These are phyloP conservation scores for Aix galericulata DNA, from an alignment of 2,113 vertebrate species.

Conservation along the genomic window DNA sequence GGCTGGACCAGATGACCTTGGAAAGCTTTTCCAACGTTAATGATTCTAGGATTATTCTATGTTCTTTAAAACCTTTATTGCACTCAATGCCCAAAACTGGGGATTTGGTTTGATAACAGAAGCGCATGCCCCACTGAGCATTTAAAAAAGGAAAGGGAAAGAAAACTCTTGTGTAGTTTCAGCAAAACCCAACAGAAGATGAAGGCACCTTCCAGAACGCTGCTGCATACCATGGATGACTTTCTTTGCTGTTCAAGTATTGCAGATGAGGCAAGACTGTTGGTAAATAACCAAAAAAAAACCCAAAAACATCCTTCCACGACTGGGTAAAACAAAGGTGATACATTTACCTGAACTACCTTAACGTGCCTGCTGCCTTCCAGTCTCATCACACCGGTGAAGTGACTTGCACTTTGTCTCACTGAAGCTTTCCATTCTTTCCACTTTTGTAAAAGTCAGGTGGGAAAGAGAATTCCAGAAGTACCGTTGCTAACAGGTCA, in stretches of 20 bases:
- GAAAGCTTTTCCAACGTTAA: no score
- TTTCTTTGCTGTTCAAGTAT: neutral
- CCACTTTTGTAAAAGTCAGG: neutral
- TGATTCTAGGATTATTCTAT: no score
- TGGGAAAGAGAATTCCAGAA: neutral
- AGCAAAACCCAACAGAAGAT: neutral
- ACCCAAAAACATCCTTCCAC: neutral
- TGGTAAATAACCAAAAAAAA: neutral
- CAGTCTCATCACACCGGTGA: neutral
- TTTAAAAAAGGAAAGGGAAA: neutral
- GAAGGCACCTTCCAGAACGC: neutral
- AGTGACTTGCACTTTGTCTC: neutral
- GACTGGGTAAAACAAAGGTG: neutral
- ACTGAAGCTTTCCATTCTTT: neutral
- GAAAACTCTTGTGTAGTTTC: neutral
- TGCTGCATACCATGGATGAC: neutral
- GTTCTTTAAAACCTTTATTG: slow-evolving; percentile 56
- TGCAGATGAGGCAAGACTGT: neutral
- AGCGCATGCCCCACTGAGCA: slow-evolving; percentile 18
- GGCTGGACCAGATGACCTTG: no score
- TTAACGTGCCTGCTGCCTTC: neutral
- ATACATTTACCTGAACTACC: neutral
- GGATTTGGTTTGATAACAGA: slow-evolving; percentile 44
- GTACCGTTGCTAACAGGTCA: neutral
- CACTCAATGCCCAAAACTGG: slow-evolving; percentile 24